Base-by-base conservation (phyloP, 2,888 invertebrate genomes). In the Emmelina monodactyla region DNA sequence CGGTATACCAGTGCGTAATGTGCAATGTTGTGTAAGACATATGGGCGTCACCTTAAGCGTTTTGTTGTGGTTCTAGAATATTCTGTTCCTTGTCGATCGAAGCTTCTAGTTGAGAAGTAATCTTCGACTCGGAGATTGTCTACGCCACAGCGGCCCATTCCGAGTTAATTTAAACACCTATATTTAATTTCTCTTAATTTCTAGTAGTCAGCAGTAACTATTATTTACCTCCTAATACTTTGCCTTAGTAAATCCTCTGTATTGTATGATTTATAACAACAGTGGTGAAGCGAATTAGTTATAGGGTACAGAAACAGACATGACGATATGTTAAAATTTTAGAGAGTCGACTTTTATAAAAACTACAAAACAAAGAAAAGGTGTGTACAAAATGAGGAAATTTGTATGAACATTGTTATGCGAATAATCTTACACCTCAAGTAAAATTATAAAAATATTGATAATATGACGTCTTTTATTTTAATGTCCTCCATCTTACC, bases 381-480 rank as follows among this genome's bases (percentile, higher is more conserved):
- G 76, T 79, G 78, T 78, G 78, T 78, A 79, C 76, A 78, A 79
- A 76, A 76, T 66, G 75, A 75, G 71, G 75, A 75, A 70, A 78
- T 79, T 79, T 79, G 79, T 79, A 79, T 79, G 76, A 78, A 78
- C 68, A 76, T 78, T 79, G 79, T 79, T 79, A 79, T 73, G 79
- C 78, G 76, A 78, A 78, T 79, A 79, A 79, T 78, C 78, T 76
- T 79, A 79, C 78, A 79, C 79, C 79, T 76, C 78, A 73, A 75
- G 73, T 76, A 76, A 78, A 72, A 75, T 68, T 70, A 67, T 60
- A 69, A 62, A 69, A 69, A 61, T 29, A 29, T 14, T 29, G 44
- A 55, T 56, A 55, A 47, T 51, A 3, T 44, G 50, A 19, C 12
- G 71, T 59, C 62, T 76, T 79, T 78, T 63, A 71, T 72, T 75